Percentiles rank a stretch among this genome's conserved stretches.
Conservation (phyloP, 2,113 vertebrate species). For the Tringa solitaria region DNA sequence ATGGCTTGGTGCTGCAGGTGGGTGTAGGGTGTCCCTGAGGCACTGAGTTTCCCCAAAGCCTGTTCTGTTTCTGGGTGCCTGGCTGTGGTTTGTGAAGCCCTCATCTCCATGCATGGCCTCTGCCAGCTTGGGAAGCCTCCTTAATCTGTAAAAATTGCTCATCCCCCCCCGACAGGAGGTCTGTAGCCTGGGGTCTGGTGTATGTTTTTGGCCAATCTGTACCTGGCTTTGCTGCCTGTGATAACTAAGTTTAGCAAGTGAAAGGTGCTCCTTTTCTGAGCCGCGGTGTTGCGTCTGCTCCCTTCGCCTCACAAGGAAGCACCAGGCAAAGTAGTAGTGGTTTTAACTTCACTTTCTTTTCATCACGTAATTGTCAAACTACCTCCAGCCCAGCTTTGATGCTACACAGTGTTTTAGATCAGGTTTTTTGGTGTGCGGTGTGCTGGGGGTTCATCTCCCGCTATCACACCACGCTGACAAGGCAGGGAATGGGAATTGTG, state of each 20-base stretch:
- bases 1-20: accelerated
- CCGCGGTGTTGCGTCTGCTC: accelerated
- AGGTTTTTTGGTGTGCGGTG: neutral
- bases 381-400: neutral
- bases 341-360: neutral
- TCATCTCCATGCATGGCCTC: accelerated
- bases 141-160: neutral
- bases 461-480: conserved; percentile 21
- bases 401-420: neutral
- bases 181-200: accelerated
- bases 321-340: neutral
- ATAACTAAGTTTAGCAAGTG: neutral
- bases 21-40: neutral
- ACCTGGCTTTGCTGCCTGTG: neutral
- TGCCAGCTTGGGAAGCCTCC: neutral
- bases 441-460: neutral
- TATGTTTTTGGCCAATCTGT: accelerated
- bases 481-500: neutral
- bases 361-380: neutral
- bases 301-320: neutral
- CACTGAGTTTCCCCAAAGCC: neutral
- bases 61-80: neutral
- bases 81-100: neutral
- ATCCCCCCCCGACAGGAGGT: accelerated
- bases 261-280: neutral